Conservation (phyloP, 2,888 invertebrate species). For the Anticlea derivata region DNA sequence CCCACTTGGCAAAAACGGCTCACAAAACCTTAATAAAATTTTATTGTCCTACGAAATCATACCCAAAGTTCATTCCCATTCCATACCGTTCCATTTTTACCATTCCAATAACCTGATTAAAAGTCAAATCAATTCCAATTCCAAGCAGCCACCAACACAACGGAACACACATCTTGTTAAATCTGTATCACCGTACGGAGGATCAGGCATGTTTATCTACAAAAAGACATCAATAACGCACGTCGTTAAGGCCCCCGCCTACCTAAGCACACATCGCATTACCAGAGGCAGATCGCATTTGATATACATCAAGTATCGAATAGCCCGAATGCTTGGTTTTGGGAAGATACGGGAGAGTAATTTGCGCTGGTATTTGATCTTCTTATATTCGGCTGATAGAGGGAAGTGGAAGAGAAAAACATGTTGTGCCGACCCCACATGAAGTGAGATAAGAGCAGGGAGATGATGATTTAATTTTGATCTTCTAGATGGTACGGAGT, state of each 20-base stretch:
- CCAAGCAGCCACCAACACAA: background rate
- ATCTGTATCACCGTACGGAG: constrained; percentile 47
- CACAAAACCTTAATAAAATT: no score
- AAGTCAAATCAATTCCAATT: constrained; percentile 3
- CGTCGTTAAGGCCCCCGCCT: constrained; percentile 56
- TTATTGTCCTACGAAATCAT: no score
- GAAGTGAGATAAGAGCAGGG: no score
- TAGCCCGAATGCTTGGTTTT: constrained; percentile 51
- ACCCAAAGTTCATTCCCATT: no score
- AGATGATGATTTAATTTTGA: no score
- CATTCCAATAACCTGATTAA: background rate
- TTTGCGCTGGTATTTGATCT: no score
- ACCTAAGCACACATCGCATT: constrained; percentile 51
- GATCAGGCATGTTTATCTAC: constrained; percentile 70
- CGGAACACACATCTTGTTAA: constrained; percentile 44
- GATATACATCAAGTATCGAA: constrained; percentile 79
- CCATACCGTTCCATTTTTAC: background rate
- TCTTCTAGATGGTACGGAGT: no score
- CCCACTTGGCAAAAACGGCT: no score
- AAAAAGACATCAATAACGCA: constrained; percentile 74
- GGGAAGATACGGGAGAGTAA: constrained; percentile 43
- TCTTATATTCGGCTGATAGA: no score
- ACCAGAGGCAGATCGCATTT: constrained; percentile 66
- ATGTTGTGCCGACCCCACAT: no score
- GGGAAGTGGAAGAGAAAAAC: no score